Evolutionary conservation across 2,113 vertebrate species (phyloP), one percentile per base, ranked within the genome.

Genomic region (Protomyctophum bolini): DNA sequence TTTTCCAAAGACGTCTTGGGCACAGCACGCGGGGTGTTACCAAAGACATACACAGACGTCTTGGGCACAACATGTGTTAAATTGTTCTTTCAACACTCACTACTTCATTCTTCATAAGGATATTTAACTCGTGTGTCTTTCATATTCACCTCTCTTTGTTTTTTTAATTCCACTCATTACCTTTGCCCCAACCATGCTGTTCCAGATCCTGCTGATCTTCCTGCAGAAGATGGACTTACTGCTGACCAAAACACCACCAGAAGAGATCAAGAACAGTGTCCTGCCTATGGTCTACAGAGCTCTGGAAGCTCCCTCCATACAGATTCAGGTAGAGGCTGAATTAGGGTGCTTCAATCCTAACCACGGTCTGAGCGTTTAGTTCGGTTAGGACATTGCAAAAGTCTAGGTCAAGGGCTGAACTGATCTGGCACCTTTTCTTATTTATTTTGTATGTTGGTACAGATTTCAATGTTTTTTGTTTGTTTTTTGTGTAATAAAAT

Each of bases 171-270:
- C 33, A 41, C 33, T 41, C 33, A 55, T 28, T 73, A 33, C 83
- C 14, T 2, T 8, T 7, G 8, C 49, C 1, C 33, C n/a, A 41
- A 41, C 33, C 72, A 9, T 72, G 47, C 15, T 66, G 58, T 68
- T 52, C 55, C 77, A 99, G 98, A 98, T 99, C 88, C 87, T 99
- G 65, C 88, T 99, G 90, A 99, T 99, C 88, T 99, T 99, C 86
- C 87, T 99, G 77, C 98, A 99, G 95, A 99, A 99, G 94, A 99
- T 99, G 98, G 98, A 99, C 84, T 92, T 99, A 10, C 92, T 99
- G 51, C 87, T 99, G 83, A 99, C 97, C 70, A 99, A 98, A 93
- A 99, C 98, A 0, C 98, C 98, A 12, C 29, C 96, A 0, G 97
- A 98, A 65, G 96, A 98, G 80, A 99, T 99, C 82, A 99, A 98